A percentile compares a stretch with the other conserved stretches of the same genome.
phyloP scores from a whole-genome alignment of 2,113 vertebrate species.

The Tilapia sparmanii region DNA sequence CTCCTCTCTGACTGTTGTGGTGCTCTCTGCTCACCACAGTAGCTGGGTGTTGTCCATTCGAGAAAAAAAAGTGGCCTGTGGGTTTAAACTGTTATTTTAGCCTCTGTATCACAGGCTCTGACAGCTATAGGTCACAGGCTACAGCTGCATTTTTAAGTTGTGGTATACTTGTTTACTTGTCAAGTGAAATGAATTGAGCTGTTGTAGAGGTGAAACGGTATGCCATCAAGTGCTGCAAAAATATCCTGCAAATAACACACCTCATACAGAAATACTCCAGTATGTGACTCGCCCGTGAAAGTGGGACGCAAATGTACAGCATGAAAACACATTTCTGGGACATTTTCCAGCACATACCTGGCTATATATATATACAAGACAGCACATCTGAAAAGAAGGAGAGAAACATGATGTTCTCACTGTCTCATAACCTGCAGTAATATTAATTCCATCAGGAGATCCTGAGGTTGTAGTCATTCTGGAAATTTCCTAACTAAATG shows the following conservation, averaged over 20 bases:
- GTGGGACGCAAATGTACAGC: neutral
- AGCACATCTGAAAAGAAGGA: neutral
- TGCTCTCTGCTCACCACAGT: neutral
- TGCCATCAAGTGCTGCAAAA: neutral
- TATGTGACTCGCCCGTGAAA: neutral
- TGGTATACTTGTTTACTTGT: neutral
- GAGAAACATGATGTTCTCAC: neutral
- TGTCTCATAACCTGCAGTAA: neutral
- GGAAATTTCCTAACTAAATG: neutral
- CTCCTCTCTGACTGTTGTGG: neutral
- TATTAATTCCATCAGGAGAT: neutral
- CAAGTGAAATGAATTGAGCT: neutral
- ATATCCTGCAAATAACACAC: neutral
- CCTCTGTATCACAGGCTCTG: neutral
- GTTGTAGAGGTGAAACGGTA: neutral
- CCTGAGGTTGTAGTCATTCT: neutral
- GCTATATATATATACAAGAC: neutral
- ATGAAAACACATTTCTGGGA: neutral
- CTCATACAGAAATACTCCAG: neutral
- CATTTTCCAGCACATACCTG: neutral
- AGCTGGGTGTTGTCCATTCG: slow-evolving; percentile 33
- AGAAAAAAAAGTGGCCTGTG: neutral
- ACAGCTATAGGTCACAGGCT: neutral
- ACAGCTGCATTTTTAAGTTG: neutral
- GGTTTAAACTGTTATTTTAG: slow-evolving; percentile 39